These are phyloP conservation scores for Lysandra coridon DNA, from an alignment of 2,888 invertebrate species.

Conservation along the genomic window DNA sequence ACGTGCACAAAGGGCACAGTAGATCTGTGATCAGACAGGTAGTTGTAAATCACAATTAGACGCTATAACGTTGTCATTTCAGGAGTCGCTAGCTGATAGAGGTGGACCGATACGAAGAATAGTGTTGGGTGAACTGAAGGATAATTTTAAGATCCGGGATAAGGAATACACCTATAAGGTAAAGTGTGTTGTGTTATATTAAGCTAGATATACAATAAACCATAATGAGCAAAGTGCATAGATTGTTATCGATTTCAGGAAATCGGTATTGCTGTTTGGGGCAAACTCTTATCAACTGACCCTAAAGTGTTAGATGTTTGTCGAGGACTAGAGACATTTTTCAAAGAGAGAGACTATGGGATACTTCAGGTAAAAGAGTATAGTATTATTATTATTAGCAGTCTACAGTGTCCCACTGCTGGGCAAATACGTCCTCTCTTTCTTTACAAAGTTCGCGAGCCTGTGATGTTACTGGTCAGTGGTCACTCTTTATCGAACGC, in stretches of 20 bases:
- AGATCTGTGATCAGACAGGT: no score
- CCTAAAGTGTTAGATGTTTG: conserved; percentile 68
- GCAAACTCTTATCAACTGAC: conserved; percentile 59
- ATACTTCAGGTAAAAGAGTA: conserved; percentile 56
- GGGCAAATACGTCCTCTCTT: no score
- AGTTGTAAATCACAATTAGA: no score
- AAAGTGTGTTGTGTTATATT: not conserved
- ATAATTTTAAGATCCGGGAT: conserved; percentile 61
- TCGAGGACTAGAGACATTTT: conserved; percentile 64
- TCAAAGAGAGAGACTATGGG: conserved; percentile 66
- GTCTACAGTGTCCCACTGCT: no score
- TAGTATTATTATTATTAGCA: no score
- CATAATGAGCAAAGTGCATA: no score
- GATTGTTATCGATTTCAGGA: conserved; percentile 47
- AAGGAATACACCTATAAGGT: conserved; percentile 65
- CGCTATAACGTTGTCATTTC: conserved; percentile 21
- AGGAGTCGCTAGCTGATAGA: conserved; percentile 66
- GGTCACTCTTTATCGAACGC: no score
- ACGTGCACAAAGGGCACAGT: no score
- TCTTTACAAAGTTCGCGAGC: no score
- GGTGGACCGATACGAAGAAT: conserved; percentile 65
- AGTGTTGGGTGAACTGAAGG: conserved; percentile 68
- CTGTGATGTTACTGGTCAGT: no score
- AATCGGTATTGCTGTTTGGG: conserved; percentile 71
- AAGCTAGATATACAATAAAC: not conserved